These are phyloP conservation scores for Uropsilus gracilis DNA, from an alignment of 2,113 vertebrate genomes.

Conservation along the genomic window DNA sequence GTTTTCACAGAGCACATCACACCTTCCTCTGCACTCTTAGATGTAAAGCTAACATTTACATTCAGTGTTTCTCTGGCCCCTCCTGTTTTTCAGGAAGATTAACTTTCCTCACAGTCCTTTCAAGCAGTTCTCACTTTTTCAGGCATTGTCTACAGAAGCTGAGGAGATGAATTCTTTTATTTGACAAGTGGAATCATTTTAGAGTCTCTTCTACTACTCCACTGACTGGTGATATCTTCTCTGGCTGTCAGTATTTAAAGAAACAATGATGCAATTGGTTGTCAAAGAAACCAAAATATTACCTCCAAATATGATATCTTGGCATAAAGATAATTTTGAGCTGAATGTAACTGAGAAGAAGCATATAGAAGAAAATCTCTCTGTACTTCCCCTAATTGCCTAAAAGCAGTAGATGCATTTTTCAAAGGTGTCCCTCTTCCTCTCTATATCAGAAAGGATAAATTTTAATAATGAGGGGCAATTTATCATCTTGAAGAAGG, in stretches of 20 bases:
- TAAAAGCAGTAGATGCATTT: neutral
- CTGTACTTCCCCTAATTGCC: neutral
- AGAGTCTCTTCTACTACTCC: neutral
- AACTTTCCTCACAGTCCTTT: neutral
- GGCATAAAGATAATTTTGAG: neutral
- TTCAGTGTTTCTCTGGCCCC: neutral
- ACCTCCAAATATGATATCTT: neutral
- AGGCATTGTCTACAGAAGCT: neutral
- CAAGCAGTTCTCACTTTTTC: neutral
- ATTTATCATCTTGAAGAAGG: neutral
- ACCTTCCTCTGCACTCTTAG: neutral
- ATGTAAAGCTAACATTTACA: neutral
- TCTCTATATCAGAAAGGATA: neutral
- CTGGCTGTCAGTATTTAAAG: neutral
- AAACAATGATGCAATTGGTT: neutral
- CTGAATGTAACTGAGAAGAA: neutral
- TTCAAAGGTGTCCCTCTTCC: neutral
- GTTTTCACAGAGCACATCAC: neutral
- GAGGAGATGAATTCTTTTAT: neutral
- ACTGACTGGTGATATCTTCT: neutral
- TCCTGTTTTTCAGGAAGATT: neutral
- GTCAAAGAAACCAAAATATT: neutral
- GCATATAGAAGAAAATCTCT: neutral
- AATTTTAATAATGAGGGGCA: neutral
- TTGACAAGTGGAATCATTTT: neutral